Percentiles rank a stretch among this genome's conserved stretches.
These are phyloP conservation scores for Sylvietta virens DNA, from an alignment of 2,113 vertebrate genomes.

Conservation along the genomic window DNA sequence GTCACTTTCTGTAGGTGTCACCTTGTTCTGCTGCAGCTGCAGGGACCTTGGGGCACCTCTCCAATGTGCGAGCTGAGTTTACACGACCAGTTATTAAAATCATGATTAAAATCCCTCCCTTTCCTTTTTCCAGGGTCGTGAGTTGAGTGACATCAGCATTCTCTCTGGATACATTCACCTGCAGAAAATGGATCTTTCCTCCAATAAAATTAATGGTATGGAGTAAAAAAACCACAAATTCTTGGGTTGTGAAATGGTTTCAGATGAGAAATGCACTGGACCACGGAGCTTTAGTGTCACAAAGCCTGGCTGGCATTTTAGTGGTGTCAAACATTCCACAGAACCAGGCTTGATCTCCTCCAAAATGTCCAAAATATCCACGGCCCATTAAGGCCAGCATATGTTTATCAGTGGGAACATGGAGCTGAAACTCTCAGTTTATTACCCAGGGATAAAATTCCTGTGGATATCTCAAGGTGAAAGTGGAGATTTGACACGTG, in stretches of 20 bases:
- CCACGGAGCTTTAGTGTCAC: not conserved
- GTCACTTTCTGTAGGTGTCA: not conserved
- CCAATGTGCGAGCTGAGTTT: not conserved
- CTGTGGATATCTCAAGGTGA: not conserved
- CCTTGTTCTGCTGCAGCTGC: not conserved
- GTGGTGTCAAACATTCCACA: not conserved
- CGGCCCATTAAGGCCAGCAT: not conserved
- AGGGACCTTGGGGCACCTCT: not conserved
- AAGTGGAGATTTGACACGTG: not conserved
- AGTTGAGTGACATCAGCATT: slow-evolving; percentile 77
- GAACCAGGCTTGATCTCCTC: not conserved
- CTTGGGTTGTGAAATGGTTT: not conserved
- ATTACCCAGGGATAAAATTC: not conserved
- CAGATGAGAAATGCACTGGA: not conserved
- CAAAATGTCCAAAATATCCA: not conserved
- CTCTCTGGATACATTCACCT: slow-evolving; percentile 82
- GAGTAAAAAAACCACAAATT: not conserved
- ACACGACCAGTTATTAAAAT: not conserved
- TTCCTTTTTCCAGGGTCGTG: slow-evolving; percentile 69
- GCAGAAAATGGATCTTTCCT: slow-evolving; percentile 85
- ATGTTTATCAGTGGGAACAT: not conserved
- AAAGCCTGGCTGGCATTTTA: not conserved
- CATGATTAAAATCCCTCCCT: not conserved
- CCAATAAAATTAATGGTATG: slow-evolving; percentile 90
- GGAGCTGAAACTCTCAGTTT: not conserved